Evolutionary conservation across 2,888 invertebrate genomes (phyloP), one percentile per base, ranked within the genome.

Genomic region (Strigamia crassipes): DNA sequence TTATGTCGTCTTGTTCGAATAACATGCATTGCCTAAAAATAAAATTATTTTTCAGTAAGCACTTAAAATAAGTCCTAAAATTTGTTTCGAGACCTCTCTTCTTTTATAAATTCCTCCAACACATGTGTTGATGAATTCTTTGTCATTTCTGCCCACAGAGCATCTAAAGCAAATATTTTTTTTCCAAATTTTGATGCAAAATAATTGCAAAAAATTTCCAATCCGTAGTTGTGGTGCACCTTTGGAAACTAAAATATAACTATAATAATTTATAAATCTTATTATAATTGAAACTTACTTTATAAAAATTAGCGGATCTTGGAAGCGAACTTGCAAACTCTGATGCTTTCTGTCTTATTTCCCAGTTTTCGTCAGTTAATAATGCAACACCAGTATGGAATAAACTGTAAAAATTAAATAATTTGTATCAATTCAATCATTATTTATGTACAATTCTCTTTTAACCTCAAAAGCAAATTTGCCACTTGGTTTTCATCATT

Each of bases 1-100:
- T 83, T 27, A 83, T 34, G 41, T 83, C 83, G 27, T 83, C 83
- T 81, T 83, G 83, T 34, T 83, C 82, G 51, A 83, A 83, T 38
- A 83, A 78, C 18, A 61, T 34, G 79, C n/a, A 79, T 42, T 18
- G 15, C 41, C 46, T 79, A 23, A 10, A 79, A 41, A 42, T 42
- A 13, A 79, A 41, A 27, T 78, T 38, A n/a, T 38, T 78, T 31
- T 78, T 38, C 0, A 23, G 77, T 21, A 21, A 77, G 0, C 18
- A 6, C 2, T 3, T 31, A 15, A 27, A 77, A 77, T 31, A 9
- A 1, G 6, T 6, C 6, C 38, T 38, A 9, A 38, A 38, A 10
- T 73, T 31, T 78, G 13, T 78, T 31, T 34, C 3, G 27, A 27
- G 3, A 78, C 38, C 78, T 38, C 18, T 78, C 38, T 78, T 78